Percentiles rank a stretch among this genome's conserved stretches.
Conservation (phyloP, 2,113 vertebrate genomes). For the Pseudorhombus dupliciocellatus region DNA sequence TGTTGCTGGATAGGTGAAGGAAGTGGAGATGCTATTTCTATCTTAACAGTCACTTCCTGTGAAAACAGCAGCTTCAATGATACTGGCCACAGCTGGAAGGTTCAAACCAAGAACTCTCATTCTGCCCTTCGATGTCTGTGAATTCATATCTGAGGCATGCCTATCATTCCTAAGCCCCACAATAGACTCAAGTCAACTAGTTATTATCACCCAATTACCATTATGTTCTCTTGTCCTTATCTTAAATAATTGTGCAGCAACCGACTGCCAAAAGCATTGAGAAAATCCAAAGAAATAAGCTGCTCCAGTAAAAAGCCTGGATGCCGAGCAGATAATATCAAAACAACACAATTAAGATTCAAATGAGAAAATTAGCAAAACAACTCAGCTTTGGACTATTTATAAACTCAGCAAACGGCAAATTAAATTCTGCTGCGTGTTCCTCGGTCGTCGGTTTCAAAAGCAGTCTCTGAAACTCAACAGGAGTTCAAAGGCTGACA, state of each 20-base stretch:
- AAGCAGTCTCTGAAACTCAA: conserved; percentile 34
- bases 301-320: background rate
- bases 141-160: background rate
- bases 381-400: conserved; percentile 20
- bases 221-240: conserved; percentile 4
- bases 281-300: conserved; percentile 4
- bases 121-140: background rate
- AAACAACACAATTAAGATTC: conserved; percentile 3
- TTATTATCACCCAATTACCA: conserved; percentile 2
- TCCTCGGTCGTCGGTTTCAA: conserved; percentile 30
- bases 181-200: background rate
- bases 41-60: background rate
- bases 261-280: conserved; percentile 6
- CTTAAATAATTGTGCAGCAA: background rate
- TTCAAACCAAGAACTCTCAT: background rate
- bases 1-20: too few relatives aligned
- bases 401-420: conserved; percentile 3
- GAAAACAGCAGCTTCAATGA: background rate
- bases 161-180: conserved; percentile 5
- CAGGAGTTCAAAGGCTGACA: conserved; percentile 59
- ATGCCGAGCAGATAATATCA: conserved; percentile 11
- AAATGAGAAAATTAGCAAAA: conserved; percentile 26
- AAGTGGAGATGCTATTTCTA: too few relatives aligned
- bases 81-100: background rate
- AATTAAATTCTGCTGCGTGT: conserved; percentile 17